A percentile compares a stretch with the other conserved stretches of the same genome.
phyloP scores from a whole-genome alignment of 2,888 invertebrate species.

The Tiliacea aurago region DNA sequence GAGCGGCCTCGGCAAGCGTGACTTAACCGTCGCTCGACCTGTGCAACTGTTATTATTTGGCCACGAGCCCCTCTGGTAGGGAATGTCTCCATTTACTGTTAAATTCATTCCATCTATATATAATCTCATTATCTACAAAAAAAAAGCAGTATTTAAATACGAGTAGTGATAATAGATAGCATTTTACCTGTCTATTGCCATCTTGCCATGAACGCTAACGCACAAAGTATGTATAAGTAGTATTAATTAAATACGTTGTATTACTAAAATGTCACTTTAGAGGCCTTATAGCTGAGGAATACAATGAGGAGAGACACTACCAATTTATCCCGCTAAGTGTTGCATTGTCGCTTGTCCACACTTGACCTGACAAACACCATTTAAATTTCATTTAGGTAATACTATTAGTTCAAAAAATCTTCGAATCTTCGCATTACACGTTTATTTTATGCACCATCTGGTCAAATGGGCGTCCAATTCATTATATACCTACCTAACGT shows the following conservation, averaged over 20 bases:
- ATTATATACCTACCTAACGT: background rate
- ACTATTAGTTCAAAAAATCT: background rate
- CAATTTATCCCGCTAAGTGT: background rate
- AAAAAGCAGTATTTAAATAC: background rate
- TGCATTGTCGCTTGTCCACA: background rate
- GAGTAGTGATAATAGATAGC: background rate
- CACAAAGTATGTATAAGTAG: background rate
- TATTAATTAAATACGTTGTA: background rate
- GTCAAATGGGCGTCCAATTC: background rate
- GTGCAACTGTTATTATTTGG: background rate
- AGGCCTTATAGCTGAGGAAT: background rate
- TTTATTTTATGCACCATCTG: background rate
- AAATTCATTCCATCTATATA: background rate
- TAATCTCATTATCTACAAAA: background rate
- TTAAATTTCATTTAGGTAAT: background rate
- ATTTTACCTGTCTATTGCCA: background rate
- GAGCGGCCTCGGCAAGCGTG: no score
- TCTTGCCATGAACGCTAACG: constrained; percentile 7
- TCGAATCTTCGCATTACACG: background rate
- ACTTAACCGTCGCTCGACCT: no score
- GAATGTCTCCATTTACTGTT: background rate
- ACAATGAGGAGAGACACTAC: background rate
- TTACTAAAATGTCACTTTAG: background rate
- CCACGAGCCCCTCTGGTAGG: background rate
- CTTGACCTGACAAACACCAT: background rate